A percentile compares a stretch with the other conserved stretches of the same genome.
These are phyloP conservation scores for Nicator chloris DNA, from an alignment of 2,113 vertebrate genomes.

Conservation along the genomic window DNA sequence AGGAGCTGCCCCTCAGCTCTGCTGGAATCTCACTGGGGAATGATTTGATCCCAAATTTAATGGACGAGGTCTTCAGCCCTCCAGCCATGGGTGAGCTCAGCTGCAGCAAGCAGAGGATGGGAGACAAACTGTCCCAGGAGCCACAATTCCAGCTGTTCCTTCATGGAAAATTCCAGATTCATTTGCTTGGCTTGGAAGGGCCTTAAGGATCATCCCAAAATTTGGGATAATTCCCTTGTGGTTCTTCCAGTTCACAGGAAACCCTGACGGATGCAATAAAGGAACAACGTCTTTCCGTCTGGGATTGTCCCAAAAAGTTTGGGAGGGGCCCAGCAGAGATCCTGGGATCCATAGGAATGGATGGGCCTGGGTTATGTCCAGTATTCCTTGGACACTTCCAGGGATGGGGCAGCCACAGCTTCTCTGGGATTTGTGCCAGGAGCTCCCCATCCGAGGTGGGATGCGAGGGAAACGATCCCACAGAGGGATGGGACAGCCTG, in stretches of 20 bases:
- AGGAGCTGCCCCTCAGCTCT: not conserved
- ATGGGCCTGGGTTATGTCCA: not conserved
- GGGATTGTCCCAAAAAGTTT: too few species aligned
- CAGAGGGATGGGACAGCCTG: not conserved
- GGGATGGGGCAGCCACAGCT: not conserved
- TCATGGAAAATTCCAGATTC: not conserved
- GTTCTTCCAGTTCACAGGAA: not conserved
- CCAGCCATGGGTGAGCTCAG: not conserved
- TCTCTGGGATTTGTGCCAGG: not conserved
- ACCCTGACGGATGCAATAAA: not conserved
- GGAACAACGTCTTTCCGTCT: not conserved
- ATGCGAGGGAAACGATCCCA: not conserved
- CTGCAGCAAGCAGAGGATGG: not conserved
- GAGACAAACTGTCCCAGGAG: not conserved
- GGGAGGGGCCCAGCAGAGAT: not conserved
- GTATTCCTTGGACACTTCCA: not conserved
- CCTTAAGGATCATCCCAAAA: not conserved
- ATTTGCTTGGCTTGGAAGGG: not conserved
- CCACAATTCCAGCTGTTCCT: not conserved
- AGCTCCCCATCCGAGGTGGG: rapidly evolving
- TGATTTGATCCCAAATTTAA: not conserved
- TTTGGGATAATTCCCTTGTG: not conserved
- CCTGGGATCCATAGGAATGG: not conserved
- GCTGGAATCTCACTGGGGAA: not conserved
- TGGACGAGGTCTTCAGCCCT: not conserved